Evolutionary conservation across 2,888 invertebrate species (phyloP), one percentile per base, ranked within the genome.

Genomic region (Ectemnius cavifrons): DNA sequence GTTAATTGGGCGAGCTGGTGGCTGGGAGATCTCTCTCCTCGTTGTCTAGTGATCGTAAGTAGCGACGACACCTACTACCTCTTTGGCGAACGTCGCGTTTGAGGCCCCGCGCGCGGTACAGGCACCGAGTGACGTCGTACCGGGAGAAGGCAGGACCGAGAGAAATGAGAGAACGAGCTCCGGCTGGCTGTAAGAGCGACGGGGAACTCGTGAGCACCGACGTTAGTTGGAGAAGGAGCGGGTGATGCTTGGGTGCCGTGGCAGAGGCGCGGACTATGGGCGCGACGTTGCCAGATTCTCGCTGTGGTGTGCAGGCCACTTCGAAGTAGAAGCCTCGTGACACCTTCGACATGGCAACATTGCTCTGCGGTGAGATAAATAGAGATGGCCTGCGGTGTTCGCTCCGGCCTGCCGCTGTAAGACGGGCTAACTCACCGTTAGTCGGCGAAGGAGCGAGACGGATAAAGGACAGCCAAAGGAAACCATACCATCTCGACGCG

Each of bases 401-500:
- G 71, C 72, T 69, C 52, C 49, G 67, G 18, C 60, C 61, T 73
- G 67, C 37, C 37, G 5, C 71, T 78, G 62, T 62, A 74, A 81
- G 78, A 77, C 73, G 78, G 78, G 70, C 80, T 67, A 6, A 11
- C 37, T 23, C 79, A 84, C 82, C 81, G 85, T 84, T 84, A 84
- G 84, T 80, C 78, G 76, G 75, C 74, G 80, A 82, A 79, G 69
- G 61, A 84, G 78, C 68, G 84, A 85, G 84, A 79, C 62, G 73
- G 73, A 83, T 72, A 76, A 75, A 78, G 76, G 79, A 76, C 71
- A 71, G 80, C 70, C 67, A 67, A 71, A 82, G 80, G 83, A 78
- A 81, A 83, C 81, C 83, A 72, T 81, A 80, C 77, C 80, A 73
- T 68, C 69, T 72, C 71, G 56, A 64, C 70, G 72, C 64, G 63